Percentiles rank a stretch among this genome's conserved stretches.
Evolutionary conservation across 1,140 invertebrate species (phyloP).

Genomic region (Drosophila arawakana): DNA sequence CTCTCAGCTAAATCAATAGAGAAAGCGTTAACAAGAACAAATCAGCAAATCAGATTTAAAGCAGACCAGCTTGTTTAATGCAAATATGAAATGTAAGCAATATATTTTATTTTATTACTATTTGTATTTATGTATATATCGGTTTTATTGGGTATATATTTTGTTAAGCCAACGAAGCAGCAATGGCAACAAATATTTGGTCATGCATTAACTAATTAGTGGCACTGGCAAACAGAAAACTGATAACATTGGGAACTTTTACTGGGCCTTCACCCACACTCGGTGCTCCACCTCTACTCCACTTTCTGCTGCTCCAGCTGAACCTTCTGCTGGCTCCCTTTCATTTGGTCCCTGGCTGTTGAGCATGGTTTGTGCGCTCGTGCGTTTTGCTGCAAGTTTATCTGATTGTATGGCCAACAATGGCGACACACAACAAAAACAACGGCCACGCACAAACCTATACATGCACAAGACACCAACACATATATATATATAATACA

Average conservation of each 20-base stretch:
- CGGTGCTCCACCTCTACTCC: background rate
- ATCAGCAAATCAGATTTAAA: background rate
- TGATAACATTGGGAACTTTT: conserved; percentile 41
- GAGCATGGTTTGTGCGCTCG: conserved; percentile 64
- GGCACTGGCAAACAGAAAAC: conserved; percentile 33
- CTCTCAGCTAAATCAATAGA: no score
- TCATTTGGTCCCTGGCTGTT: conserved; percentile 5
- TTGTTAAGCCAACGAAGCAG: conserved; percentile 4
- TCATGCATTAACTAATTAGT: conserved; percentile 75
- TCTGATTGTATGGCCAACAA: conserved; percentile 77
- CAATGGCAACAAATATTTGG: conserved; percentile 54
- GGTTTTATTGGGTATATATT: no score
- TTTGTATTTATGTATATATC: conserved; percentile 5
- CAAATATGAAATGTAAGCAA: background rate
- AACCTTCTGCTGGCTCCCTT: conserved; percentile 29
- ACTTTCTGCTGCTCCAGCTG: conserved; percentile 5
- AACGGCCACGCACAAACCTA: conserved; percentile 44
- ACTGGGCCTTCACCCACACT: conserved; percentile 4
- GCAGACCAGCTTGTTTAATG: background rate
- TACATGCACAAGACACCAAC: conserved; percentile 1
- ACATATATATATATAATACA: background rate
- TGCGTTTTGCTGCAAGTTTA: conserved; percentile 67
- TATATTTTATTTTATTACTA: background rate
- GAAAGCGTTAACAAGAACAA: no score
- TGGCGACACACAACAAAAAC: conserved; percentile 60